Conservation (phyloP, 2,113 vertebrate genomes). For the Rhynchomys soricoides region DNA sequence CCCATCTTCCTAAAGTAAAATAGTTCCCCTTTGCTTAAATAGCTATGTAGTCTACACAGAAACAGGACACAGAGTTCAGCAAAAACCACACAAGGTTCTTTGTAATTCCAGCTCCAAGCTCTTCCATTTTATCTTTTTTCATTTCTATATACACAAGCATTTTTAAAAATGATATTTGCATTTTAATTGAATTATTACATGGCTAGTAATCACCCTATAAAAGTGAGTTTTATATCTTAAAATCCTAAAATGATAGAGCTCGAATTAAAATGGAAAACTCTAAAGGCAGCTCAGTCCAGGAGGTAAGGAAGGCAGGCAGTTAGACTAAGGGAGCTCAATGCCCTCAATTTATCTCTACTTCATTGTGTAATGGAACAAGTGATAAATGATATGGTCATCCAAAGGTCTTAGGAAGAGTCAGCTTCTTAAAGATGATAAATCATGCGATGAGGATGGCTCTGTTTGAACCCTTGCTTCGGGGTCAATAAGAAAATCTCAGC, state of each 20-base stretch:
- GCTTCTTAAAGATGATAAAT: constrained; percentile 65
- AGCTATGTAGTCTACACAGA: background rate
- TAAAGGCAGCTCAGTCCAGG: background rate
- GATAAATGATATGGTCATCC: constrained; percentile 60
- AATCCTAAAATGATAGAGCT: constrained; percentile 14
- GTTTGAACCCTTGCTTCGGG: constrained; percentile 30
- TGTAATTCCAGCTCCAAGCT: background rate
- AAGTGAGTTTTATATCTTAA: background rate
- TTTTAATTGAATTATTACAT: constrained; percentile 39
- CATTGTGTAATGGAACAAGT: constrained; percentile 52
- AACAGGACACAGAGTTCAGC: background rate
- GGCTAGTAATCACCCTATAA: background rate
- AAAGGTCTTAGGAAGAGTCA: constrained; percentile 48
- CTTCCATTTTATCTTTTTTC: background rate
- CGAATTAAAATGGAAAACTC: constrained; percentile 34
- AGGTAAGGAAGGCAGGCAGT: constrained; percentile 22
- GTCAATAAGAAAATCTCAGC: constrained; percentile 46
- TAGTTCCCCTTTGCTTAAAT: background rate
- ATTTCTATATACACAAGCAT: background rate
- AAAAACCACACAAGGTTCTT: background rate
- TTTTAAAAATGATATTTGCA: background rate
- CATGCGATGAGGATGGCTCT: constrained; percentile 30
- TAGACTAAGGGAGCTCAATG: background rate
- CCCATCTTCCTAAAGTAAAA: background rate
- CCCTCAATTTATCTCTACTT: constrained; percentile 49